Percentiles rank a stretch among this genome's conserved stretches.
Conservation (phyloP, 2,888 invertebrate genomes). For the Tetramorium bicarinatum region DNA sequence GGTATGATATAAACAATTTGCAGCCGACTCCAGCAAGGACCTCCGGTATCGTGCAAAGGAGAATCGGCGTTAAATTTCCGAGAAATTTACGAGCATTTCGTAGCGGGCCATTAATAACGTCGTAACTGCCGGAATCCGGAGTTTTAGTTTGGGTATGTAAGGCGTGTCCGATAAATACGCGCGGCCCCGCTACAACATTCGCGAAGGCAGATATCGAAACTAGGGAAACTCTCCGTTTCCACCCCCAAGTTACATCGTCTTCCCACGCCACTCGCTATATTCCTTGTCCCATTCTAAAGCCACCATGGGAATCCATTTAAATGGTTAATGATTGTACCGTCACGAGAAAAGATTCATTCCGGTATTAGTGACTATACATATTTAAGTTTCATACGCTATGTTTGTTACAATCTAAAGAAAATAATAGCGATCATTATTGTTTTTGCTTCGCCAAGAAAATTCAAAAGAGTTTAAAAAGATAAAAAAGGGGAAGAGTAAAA, state of each 20-base stretch:
- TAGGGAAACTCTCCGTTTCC: constrained; percentile 29
- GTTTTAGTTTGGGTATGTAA: constrained; percentile 61
- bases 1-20: constrained; percentile 29
- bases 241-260: neutral
- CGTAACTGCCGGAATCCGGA: constrained; percentile 53
- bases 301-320: constrained; percentile 46
- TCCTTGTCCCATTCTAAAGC: constrained; percentile 37
- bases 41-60: neutral
- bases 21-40: neutral
- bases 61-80: constrained; percentile 56
- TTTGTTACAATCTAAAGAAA: neutral
- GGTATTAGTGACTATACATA: constrained; percentile 29
- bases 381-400: constrained; percentile 16
- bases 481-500: neutral
- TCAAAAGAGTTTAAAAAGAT: neutral
- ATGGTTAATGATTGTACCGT: constrained; percentile 30
- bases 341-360: constrained; percentile 1
- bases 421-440: neutral
- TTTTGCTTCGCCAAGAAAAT: neutral
- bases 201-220: constrained; percentile 56
- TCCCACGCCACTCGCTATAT: neutral
- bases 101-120: constrained; percentile 61
- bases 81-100: constrained; percentile 58
- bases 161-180: constrained; percentile 57
- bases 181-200: constrained; percentile 34